A percentile compares a stretch with the other conserved stretches of the same genome.
These are phyloP conservation scores for Silurus meridionalis DNA, from an alignment of 2,113 vertebrate genomes.

Conservation along the genomic window DNA sequence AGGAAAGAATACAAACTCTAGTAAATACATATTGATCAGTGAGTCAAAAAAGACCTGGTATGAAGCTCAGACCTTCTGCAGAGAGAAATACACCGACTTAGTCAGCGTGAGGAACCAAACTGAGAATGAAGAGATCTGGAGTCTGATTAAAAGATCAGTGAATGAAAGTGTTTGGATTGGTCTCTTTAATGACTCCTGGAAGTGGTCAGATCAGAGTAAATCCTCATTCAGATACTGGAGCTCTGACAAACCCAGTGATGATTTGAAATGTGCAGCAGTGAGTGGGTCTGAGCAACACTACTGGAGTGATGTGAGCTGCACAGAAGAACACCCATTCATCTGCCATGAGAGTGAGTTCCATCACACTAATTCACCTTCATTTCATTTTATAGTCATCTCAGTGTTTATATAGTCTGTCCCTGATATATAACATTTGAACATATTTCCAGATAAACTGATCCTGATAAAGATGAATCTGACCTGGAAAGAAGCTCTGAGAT, in stretches of 20 bases:
- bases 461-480: background rate
- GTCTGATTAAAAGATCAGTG: no score
- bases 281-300: background rate
- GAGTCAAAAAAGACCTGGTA: background rate
- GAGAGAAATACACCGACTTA: background rate
- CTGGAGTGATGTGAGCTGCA: background rate
- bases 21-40: background rate
- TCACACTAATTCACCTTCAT: background rate
- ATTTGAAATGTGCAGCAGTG: background rate
- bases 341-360: background rate
- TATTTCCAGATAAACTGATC: background rate
- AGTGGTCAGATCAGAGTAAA: background rate
- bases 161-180: no score
- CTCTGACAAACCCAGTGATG: no score
- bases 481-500: conserved; percentile 20
- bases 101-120: background rate
- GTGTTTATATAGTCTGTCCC: background rate
- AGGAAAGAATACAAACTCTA: background rate
- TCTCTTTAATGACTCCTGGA: background rate
- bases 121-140: background rate
- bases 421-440: background rate
- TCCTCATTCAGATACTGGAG: background rate
- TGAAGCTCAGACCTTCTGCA: conserved; percentile 14
- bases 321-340: background rate
- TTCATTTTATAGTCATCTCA: background rate